Percentiles rank a stretch among this genome's conserved stretches.
phyloP scores from a whole-genome alignment of 2,888 invertebrate genomes.

The Onchidella celtica region DNA sequence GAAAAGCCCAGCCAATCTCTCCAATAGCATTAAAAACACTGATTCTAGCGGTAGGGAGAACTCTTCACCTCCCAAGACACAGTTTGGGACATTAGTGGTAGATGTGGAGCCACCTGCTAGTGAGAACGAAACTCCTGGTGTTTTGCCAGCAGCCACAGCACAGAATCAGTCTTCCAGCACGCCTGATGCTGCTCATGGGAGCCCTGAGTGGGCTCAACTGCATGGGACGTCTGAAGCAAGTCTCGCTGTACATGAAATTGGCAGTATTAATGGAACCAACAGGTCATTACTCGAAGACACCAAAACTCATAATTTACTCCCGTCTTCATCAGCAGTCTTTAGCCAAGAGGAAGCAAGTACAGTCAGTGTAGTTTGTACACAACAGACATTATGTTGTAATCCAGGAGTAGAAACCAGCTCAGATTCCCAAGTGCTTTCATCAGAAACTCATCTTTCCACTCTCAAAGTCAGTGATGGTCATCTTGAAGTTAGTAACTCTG shows the following conservation, averaged over 20 bases:
- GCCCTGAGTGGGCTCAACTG: background rate
- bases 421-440: slow-evolving; percentile 35
- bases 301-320: slow-evolving; percentile 21
- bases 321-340: slow-evolving; percentile 38
- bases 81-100: background rate
- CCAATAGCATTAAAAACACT: slow-evolving; percentile 4
- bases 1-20: background rate
- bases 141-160: no score
- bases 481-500: background rate
- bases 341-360: slow-evolving; percentile 18
- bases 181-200: no score
- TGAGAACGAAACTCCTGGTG: background rate
- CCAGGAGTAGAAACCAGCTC: background rate
- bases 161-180: no score
- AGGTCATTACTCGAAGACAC: slow-evolving; percentile 5
- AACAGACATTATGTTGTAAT: slow-evolving; percentile 39
- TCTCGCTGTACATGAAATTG: no score
- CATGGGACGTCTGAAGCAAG: no score
- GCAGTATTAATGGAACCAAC: background rate
- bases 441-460: background rate
- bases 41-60: background rate
- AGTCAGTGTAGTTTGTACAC: background rate
- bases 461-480: background rate
- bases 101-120: background rate
- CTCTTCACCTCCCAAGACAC: no score